Evolutionary conservation across 1,140 invertebrate genomes (phyloP).

Genomic region (Ganaspis sp.): DNA sequence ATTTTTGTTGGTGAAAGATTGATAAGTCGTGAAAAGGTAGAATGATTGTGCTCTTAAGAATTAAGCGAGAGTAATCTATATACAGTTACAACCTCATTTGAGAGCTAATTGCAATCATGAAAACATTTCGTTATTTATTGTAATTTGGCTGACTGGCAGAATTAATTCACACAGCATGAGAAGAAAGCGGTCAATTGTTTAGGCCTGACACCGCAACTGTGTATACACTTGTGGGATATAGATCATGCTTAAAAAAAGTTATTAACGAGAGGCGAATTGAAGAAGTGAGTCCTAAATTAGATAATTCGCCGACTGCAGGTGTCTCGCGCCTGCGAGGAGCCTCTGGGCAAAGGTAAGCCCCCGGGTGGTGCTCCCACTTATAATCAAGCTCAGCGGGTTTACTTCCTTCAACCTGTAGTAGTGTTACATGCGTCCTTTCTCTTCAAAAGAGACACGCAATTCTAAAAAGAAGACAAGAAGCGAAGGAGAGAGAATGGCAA

Average conservation of each 20-base stretch:
- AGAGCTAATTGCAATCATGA: not conserved
- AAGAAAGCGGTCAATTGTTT: not conserved
- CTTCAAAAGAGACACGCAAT: constrained; percentile 32
- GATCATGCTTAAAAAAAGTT: constrained; percentile 2
- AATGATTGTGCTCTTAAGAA: too few relatives aligned
- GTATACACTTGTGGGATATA: not conserved
- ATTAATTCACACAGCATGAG: not conserved
- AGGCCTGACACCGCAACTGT: not conserved
- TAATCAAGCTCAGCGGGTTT: constrained; percentile 44
- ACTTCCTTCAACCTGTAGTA: constrained; percentile 35
- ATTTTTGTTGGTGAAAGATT: too few relatives aligned
- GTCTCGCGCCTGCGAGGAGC: constrained; percentile 31
- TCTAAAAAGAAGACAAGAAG: not conserved
- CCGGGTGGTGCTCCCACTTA: constrained; percentile 49
- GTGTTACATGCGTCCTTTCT: not conserved
- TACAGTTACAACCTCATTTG: too few relatives aligned
- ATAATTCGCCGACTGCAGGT: constrained; percentile 53
- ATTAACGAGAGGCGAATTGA: not conserved
- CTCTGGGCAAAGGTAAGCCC: constrained; percentile 40
- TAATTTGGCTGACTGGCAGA: not conserved
- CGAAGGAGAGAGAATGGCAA: not conserved
- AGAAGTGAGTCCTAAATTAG: constrained; percentile 46
- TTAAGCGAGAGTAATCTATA: too few relatives aligned
- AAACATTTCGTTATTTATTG: not conserved
- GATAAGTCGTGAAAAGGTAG: too few relatives aligned